phyloP scores from a whole-genome alignment of 2,113 vertebrate species.

The Sander vitreus region DNA sequence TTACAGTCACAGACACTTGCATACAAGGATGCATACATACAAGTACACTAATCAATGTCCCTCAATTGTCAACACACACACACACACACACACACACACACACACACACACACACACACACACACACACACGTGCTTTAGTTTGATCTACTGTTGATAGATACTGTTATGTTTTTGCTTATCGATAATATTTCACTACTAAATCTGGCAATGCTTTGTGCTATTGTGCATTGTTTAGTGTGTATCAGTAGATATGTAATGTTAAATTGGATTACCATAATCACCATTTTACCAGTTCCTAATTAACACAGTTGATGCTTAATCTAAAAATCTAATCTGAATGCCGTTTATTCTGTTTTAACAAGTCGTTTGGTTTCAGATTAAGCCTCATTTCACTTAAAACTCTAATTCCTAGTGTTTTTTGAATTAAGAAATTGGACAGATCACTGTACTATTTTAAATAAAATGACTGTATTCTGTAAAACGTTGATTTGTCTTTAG shows the following conservation, averaged over 20 bases:
- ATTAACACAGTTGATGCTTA: not conserved
- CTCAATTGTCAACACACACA: too few species aligned
- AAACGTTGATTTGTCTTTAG: not conserved
- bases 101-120: too few species aligned
- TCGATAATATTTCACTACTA: not conserved
- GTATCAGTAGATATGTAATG: not conserved
- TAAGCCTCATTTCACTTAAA: not conserved
- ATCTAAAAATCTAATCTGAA: conserved; percentile 8
- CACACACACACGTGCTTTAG: not conserved
- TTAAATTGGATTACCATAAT: not conserved
- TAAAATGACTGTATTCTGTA: not conserved
- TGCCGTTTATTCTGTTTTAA: not conserved
- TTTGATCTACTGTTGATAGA: not conserved
- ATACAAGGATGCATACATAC: conserved; percentile 1
- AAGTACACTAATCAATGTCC: not conserved
- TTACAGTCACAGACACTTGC: not conserved
- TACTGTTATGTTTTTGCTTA: not conserved
- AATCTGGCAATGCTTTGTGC: not conserved
- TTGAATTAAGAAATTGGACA: not conserved
- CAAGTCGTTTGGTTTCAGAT: not conserved
- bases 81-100: too few species aligned
- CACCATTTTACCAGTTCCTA: conserved; percentile 6
- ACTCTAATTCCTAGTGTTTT: not conserved
- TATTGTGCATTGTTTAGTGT: conserved; percentile 11
- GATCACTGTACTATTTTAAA: not conserved